These are phyloP conservation scores for Sebastes dallii DNA, from an alignment of 2,797 vertebrate species.

Conservation along the genomic window DNA sequence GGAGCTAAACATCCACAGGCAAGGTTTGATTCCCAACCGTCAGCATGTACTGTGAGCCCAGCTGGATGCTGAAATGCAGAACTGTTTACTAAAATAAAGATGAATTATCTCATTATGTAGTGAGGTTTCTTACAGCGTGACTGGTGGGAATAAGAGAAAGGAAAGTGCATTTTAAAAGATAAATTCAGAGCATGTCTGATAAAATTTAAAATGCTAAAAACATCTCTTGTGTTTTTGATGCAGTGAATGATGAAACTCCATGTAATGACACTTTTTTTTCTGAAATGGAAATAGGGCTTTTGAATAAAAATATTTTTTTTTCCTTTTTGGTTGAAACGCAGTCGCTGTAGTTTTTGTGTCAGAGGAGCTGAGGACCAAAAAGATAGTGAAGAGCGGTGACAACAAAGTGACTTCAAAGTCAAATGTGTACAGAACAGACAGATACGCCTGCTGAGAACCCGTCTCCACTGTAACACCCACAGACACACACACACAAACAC, in stretches of 20 bases:
- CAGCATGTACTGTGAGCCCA: background rate
- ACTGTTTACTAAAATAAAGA: background rate
- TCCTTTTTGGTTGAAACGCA: background rate
- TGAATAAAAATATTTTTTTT: background rate
- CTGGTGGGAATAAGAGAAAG: background rate
- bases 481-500: background rate
- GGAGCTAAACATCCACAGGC: background rate
- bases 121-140: background rate
- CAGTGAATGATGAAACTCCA: slow-evolving; percentile 29
- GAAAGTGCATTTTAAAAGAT: background rate
- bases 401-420: background rate
- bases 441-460: background rate
- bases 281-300: background rate
- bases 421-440: background rate
- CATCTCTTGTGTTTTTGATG: background rate
- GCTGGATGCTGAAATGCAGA: background rate
- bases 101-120: background rate
- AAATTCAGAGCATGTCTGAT: background rate
- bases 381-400: background rate
- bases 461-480: no score
- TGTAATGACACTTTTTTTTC: background rate
- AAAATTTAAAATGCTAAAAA: background rate
- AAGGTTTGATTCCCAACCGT: background rate
- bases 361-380: background rate
- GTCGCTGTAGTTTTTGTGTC: background rate